Conservation (phyloP, 2,113 vertebrate species). For the Otocyon megalotis region DNA sequence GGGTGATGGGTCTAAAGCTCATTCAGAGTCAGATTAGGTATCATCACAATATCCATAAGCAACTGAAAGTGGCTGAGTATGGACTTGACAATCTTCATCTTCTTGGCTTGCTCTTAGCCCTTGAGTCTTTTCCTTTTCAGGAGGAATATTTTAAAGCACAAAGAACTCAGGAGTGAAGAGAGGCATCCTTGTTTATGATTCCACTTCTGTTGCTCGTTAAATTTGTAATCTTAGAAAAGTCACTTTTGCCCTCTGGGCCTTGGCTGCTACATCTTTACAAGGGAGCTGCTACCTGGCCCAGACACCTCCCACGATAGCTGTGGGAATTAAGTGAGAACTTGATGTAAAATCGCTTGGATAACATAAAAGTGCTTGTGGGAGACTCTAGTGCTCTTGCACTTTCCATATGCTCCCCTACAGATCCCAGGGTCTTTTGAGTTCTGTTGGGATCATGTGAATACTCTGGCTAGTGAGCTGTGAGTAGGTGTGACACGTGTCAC, state of each 20-base stretch:
- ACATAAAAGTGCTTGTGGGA: not conserved
- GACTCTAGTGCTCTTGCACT: not conserved
- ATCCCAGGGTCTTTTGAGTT: not conserved
- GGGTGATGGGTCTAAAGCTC: not conserved
- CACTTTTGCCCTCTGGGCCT: not conserved
- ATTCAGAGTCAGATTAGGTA: not conserved
- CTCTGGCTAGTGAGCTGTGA: not conserved
- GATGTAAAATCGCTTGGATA: not conserved
- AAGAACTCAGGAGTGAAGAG: not conserved
- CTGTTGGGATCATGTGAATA: not conserved
- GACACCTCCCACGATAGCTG: not conserved
- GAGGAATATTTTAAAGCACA: not conserved
- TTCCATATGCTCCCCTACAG: not conserved
- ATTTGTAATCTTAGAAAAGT: constrained; percentile 28
- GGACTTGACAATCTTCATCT: not conserved
- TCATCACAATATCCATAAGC: not conserved
- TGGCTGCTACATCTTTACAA: not conserved
- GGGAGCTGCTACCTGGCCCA: not conserved
- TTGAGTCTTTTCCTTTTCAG: not conserved
- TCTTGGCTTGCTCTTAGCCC: not conserved
- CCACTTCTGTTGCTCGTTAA: not conserved
- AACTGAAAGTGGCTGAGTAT: not conserved
- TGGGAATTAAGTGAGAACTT: not conserved
- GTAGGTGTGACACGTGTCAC: not conserved
- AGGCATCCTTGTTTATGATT: not conserved